Percentiles rank a stretch among this genome's conserved stretches.
Conservation (phyloP, 2,113 vertebrate species). For the Corynorhinus townsendii region DNA sequence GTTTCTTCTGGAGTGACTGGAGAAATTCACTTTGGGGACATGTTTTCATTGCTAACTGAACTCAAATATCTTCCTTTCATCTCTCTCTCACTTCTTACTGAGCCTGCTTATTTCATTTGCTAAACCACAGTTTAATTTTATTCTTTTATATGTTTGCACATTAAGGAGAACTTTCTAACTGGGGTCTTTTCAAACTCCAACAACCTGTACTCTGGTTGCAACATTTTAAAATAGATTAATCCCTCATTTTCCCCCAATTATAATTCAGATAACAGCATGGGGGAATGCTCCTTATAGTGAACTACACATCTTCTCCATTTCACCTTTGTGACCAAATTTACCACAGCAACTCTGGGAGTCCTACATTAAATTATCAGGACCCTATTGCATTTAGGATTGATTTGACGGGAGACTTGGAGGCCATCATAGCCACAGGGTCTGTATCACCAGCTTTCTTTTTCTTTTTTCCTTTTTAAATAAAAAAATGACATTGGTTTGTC, state of each 20-base stretch:
- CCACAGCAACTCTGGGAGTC: background rate
- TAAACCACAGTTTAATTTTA: background rate
- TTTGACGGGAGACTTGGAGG: background rate
- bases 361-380: background rate
- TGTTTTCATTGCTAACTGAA: background rate
- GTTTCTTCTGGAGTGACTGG: background rate
- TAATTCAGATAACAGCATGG: background rate
- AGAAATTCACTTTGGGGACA: background rate
- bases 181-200: background rate
- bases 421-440: background rate
- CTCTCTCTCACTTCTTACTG: background rate
- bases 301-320: background rate
- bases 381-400: background rate
- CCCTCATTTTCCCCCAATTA: background rate
- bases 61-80: background rate
- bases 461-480: slow-evolving; percentile 43
- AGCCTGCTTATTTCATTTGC: background rate
- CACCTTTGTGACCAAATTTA: background rate
- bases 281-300: too few species aligned
- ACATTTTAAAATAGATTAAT: background rate
- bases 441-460: slow-evolving; percentile 7
- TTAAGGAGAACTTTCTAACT: background rate
- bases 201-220: background rate
- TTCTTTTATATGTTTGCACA: background rate
- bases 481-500: slow-evolving; percentile 68